A percentile compares a stretch with the other conserved stretches of the same genome.
phyloP scores from a whole-genome alignment of 2,113 vertebrate genomes.

The Petrocephalus zakoni region DNA sequence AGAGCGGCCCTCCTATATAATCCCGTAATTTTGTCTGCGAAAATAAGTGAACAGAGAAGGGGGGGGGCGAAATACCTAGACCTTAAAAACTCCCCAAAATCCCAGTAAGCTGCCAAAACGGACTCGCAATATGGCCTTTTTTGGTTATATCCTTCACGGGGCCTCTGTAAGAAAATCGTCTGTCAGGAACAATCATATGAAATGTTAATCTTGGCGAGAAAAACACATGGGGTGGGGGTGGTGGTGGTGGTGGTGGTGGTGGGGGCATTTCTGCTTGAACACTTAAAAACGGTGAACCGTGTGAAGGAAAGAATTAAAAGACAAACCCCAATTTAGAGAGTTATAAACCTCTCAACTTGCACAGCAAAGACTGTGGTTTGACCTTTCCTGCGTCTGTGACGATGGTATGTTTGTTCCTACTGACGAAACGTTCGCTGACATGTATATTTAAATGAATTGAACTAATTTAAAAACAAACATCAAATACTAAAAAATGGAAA shows the following conservation, averaged over 20 bases:
- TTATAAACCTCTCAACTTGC: background rate
- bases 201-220: conserved; percentile 74
- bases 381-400: background rate
- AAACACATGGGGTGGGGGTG: background rate
- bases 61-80: conserved; percentile 52
- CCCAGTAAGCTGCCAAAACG: conserved; percentile 66
- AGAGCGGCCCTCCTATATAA: conserved; percentile 21
- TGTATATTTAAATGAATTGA: background rate
- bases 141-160: conserved; percentile 78
- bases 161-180: conserved; percentile 78
- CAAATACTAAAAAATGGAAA: background rate
- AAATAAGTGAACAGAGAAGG: conserved; percentile 41
- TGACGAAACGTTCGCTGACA: conserved; percentile 18
- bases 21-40: conserved; percentile 69
- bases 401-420: conserved; percentile 25
- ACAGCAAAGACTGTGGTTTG: background rate
- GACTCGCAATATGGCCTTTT: conserved; percentile 76
- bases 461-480: background rate
- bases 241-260: too few species aligned
- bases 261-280: conserved; percentile 30
- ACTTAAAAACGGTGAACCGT: conserved; percentile 30
- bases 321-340: background rate
- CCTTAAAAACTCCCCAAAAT: conserved; percentile 50
- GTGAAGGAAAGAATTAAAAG: conserved; percentile 23
- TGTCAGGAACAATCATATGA: conserved; percentile 79